phyloP scores from a whole-genome alignment of 2,113 vertebrate species.

The Stigmatopora argus region DNA sequence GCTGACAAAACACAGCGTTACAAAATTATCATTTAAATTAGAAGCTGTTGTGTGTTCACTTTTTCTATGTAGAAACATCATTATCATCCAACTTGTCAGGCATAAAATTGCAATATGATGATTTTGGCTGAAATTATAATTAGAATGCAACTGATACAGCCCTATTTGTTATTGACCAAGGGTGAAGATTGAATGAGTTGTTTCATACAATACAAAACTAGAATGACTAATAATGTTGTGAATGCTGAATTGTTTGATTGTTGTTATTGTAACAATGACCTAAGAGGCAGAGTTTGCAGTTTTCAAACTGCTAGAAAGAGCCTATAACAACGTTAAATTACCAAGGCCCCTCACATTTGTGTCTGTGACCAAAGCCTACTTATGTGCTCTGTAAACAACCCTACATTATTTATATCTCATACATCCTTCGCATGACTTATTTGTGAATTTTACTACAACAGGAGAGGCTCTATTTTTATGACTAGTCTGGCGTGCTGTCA shows the following conservation, averaged over 20 bases:
- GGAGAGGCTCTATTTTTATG: no score
- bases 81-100: constrained; percentile 39
- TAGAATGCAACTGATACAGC: constrained; percentile 31
- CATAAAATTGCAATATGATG: constrained; percentile 21
- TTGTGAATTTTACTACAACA: no score
- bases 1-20: constrained; percentile 18
- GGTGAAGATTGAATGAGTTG: constrained; percentile 9
- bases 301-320: no score
- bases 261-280: no score
- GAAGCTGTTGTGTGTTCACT: constrained; percentile 19
- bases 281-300: no score
- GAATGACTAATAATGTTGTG: not conserved
- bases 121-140: constrained; percentile 24
- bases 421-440: no score
- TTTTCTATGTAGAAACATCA: constrained; percentile 14
- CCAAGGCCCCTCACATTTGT: no score
- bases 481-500: no score
- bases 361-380: no score
- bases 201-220: constrained; percentile 8
- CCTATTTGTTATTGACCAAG: constrained; percentile 3
- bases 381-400: no score
- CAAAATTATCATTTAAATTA: constrained; percentile 46
- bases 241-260: not conserved
- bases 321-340: no score
- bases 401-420: no score